Conservation (phyloP, 2,113 vertebrate genomes). For the Mesembrinibis cayennensis region DNA sequence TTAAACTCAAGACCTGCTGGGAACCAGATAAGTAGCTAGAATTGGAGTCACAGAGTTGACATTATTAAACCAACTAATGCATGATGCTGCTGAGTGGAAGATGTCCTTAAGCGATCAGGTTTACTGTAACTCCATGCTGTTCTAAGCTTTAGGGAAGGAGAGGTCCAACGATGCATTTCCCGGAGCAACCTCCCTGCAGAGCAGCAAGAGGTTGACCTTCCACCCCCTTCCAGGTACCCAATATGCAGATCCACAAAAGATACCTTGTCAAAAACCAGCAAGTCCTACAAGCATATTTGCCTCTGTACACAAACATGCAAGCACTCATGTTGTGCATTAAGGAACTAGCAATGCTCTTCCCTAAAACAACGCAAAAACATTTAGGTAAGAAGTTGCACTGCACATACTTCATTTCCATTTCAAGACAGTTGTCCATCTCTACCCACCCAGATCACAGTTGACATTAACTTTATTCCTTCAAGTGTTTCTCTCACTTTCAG, state of each 20-base stretch:
- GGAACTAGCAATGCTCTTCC: neutral
- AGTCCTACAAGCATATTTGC: neutral
- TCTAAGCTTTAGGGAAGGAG: neutral
- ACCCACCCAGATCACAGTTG: neutral
- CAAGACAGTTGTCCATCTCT: neutral
- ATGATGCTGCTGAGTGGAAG: rapidly evolving
- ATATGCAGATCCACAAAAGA: neutral
- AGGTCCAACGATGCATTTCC: neutral
- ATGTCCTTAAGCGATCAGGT: rapidly evolving
- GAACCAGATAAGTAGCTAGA: neutral
- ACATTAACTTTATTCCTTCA: neutral
- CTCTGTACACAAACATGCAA: neutral
- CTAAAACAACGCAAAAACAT: rapidly evolving
- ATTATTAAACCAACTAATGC: neutral
- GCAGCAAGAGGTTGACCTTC: neutral
- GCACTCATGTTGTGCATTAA: neutral
- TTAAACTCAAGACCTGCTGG: neutral
- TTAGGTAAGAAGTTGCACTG: neutral
- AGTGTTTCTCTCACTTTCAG: neutral
- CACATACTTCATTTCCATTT: neutral
- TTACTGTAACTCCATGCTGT: neutral
- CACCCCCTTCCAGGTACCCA: neutral
- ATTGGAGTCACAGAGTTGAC: neutral
- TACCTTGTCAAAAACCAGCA: neutral
- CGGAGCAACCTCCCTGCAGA: neutral